Evolutionary conservation across 2,113 vertebrate genomes (phyloP), one percentile per base, ranked within the genome.

Genomic region (Hippocampus abdominalis): DNA sequence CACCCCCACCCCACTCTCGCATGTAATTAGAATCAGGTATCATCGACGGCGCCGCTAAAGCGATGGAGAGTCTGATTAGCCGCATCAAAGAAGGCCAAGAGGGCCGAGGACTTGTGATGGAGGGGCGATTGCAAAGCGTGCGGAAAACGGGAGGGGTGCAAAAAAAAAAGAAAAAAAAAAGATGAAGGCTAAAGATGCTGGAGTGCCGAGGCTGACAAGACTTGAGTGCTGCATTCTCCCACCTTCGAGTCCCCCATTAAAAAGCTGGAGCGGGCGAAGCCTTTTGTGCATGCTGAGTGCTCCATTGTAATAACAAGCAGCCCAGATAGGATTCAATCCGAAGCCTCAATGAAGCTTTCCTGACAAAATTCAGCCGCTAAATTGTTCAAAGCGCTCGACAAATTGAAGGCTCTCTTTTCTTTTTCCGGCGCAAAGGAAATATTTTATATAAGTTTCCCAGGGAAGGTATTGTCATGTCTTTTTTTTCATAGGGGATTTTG

Each of bases 231-330:
- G 68, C 64, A 74, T 79, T 79, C 76, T 83, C 76, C 32, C 71
- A 79, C 64, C 81, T 74, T 61, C 69, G 81, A 73, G 79, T 77
- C 76, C 39, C 81, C 81, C 87, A 87, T 86, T 88, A 86, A 83
- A 83, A 82, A 85, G 78, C 81, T 77, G 9, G 78, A 83, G 71
- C 68, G 67, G 74, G 75, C 85, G 81, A 89, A 69, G 53, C 66
- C 64, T 80, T 87, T 88, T 88, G 79, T 88, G 79, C 71, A 75
- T 69, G 78, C 71, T 73, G 81, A 91, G 87, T 84, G 87, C 56
- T 86, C 84, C 69, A 83, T 85, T 86, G 83, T 89, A 87, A 75
- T 74, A 81, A 86, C 79, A 81, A 87, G 86, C 78, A 82, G 77
- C 57, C 21, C 76, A 84, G 77, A 87, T 72, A 60, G 75, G 81